Evolutionary conservation across 2,113 vertebrate species (phyloP).

Genomic region (Cygnus buccinator): DNA sequence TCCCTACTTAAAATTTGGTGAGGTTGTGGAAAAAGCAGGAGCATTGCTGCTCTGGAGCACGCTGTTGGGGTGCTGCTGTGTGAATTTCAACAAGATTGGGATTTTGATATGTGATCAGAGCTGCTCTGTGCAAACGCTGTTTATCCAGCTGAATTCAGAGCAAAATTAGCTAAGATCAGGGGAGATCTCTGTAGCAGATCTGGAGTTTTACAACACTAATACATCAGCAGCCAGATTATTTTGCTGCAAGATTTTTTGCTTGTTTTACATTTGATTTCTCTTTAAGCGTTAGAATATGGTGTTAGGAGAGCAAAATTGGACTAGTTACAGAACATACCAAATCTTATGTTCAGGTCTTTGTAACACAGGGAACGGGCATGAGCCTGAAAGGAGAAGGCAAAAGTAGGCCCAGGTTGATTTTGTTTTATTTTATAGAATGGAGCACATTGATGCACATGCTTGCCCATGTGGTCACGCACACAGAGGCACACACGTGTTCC

Average conservation of each 20-base stretch:
- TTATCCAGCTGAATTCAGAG: background rate
- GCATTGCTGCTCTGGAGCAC: background rate
- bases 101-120: background rate
- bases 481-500: rapidly evolving
- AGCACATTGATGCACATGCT: background rate
- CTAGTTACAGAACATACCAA: background rate
- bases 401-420: background rate
- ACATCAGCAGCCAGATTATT: background rate
- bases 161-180: background rate
- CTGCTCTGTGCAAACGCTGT: background rate
- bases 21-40: background rate
- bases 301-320: background rate
- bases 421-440: background rate
- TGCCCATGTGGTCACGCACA: background rate
- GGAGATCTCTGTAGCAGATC: background rate
- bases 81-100: background rate
- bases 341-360: background rate
- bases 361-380: background rate
- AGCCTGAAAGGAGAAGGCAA: background rate
- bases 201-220: background rate
- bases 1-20: background rate
- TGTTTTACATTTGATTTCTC: background rate
- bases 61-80: background rate
- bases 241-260: background rate
- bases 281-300: background rate